These are phyloP conservation scores for Planiliza haematocheilus DNA, from an alignment of 2,113 vertebrate species.

Conservation along the genomic window DNA sequence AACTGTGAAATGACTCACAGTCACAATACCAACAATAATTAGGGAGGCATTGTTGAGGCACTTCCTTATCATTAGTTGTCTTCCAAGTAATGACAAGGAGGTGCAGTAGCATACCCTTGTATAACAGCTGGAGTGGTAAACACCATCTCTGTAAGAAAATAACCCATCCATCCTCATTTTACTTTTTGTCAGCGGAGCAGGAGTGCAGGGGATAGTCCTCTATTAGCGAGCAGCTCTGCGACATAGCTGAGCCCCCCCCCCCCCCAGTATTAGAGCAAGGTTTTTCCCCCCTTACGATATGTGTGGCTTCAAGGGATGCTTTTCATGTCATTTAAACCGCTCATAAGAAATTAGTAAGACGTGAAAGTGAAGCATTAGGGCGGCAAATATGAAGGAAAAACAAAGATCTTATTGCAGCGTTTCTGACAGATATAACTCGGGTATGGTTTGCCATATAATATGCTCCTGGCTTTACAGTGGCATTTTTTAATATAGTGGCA, in stretches of 20 bases:
- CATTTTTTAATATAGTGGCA: constrained; percentile 4
- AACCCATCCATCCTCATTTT: constrained; percentile 64
- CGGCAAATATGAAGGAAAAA: background rate
- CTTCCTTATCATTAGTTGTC: constrained; percentile 42
- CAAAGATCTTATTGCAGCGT: background rate
- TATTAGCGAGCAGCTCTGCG: constrained; percentile 50
- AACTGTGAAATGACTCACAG: constrained; percentile 73
- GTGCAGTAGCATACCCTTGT: constrained; percentile 38
- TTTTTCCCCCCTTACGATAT: constrained; percentile 1
- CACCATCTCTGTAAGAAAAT: constrained; percentile 49
- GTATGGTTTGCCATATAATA: background rate
- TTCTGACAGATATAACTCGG: constrained; percentile 1
- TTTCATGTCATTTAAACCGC: constrained; percentile 11
- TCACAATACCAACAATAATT: constrained; percentile 72
- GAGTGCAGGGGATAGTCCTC: constrained; percentile 36
- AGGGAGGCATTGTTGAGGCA: constrained; percentile 63
- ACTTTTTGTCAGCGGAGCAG: constrained; percentile 58
- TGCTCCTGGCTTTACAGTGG: background rate
- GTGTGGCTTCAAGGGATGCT: constrained; percentile 33
- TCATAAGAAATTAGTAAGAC: constrained; percentile 7
- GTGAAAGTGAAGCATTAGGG: background rate
- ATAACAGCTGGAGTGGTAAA: constrained; percentile 50
- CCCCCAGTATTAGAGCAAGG: constrained; percentile 1
- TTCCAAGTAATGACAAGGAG: constrained; percentile 63
- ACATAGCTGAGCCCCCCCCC: constrained; percentile 28